These are phyloP conservation scores for Urocynchramus pylzowi DNA, from an alignment of 2,113 vertebrate species.

Conservation along the genomic window DNA sequence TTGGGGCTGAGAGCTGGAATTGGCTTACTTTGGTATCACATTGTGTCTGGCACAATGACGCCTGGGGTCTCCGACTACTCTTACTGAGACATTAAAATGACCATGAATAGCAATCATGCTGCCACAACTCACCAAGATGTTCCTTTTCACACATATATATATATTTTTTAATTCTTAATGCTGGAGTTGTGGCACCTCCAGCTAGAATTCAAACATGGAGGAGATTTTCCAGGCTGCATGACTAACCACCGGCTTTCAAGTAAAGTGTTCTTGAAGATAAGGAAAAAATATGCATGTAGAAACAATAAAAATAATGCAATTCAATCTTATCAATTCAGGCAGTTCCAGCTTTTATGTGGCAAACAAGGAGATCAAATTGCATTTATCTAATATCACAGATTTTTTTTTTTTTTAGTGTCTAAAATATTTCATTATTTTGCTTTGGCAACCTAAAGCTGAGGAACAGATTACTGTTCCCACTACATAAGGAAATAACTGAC, in stretches of 20 bases:
- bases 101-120: neutral
- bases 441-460: conserved; percentile 57
- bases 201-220: neutral
- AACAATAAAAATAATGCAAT: conserved; percentile 63
- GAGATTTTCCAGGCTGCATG: neutral
- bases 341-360: conserved; percentile 62
- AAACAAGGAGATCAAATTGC: conserved; percentile 66
- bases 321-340: conserved; percentile 64
- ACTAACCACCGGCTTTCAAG: neutral
- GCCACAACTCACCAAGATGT: neutral
- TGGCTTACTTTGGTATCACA: neutral
- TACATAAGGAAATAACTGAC: conserved; percentile 66
- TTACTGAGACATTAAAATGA: neutral
- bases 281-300: conserved; percentile 4
- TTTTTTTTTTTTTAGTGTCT: conserved; percentile 54
- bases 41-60: neutral
- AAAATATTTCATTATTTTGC: conserved; percentile 67
- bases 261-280: conserved; percentile 54
- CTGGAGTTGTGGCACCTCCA: neutral
- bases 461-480: conserved; percentile 66
- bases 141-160: neutral
- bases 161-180: neutral
- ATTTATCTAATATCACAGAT: conserved; percentile 68
- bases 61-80: neutral
- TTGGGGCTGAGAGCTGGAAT: neutral